phyloP scores from a whole-genome alignment of 2,797 vertebrate species.

The Neomorphus geoffroyi region DNA sequence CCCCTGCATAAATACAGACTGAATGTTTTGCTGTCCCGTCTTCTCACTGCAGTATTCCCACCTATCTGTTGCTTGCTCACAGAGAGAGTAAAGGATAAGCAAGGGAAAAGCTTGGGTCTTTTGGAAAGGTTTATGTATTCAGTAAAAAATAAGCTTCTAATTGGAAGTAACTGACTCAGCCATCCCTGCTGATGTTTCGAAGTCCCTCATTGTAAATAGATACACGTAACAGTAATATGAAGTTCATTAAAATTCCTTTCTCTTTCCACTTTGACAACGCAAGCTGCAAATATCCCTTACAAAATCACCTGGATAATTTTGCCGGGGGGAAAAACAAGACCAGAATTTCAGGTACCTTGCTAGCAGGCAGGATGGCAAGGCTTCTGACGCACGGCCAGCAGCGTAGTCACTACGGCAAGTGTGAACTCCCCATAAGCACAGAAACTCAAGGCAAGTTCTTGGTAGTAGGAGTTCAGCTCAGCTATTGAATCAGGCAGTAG shows the following conservation, averaged over 20 bases:
- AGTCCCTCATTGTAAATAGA: not conserved
- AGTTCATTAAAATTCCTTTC: not conserved
- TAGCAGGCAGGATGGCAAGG: not conserved
- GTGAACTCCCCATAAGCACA: not conserved
- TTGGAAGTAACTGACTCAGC: not conserved
- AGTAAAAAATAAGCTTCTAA: not conserved
- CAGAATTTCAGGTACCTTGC: not conserved
- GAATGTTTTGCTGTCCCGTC: not conserved
- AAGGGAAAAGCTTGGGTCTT: not conserved
- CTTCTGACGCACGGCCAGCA: not conserved
- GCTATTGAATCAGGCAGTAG: not conserved
- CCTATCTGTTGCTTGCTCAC: not conserved
- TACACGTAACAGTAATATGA: not conserved
- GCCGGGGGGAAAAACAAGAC: not conserved
- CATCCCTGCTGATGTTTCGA: not conserved
- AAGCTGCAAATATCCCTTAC: not conserved
- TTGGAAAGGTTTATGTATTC: not conserved
- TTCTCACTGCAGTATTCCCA: not conserved
- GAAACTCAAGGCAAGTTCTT: not conserved
- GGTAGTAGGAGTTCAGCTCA: not conserved
- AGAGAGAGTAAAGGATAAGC: not conserved
- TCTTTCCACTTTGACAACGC: not conserved
- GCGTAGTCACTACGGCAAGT: fast-evolving
- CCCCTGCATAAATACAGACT: not conserved
- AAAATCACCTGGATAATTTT: not conserved